These are phyloP conservation scores for Pseudopipra pipra DNA, from an alignment of 2,113 vertebrate genomes.

Conservation along the genomic window DNA sequence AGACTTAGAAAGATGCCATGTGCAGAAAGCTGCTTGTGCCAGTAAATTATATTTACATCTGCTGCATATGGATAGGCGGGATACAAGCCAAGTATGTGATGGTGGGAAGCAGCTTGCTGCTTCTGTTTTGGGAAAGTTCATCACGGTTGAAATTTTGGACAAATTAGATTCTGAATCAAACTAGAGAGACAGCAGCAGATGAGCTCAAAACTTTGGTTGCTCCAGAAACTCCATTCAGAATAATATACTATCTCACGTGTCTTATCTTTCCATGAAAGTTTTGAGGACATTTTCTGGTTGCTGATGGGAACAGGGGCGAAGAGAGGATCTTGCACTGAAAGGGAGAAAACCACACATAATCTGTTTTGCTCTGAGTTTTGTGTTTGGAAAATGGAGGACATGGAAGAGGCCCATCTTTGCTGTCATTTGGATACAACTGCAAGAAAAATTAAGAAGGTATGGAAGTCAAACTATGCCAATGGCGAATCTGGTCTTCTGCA, in stretches of 20 bases:
- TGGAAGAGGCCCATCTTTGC: not conserved
- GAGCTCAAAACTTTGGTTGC: conserved; percentile 69
- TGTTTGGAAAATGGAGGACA: not conserved
- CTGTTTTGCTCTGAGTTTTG: accelerated
- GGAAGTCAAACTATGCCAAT: not conserved
- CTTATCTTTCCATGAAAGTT: not conserved
- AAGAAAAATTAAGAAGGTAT: not conserved
- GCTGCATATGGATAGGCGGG: conserved; percentile 78
- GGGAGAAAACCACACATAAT: not conserved
- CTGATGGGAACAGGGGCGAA: not conserved
- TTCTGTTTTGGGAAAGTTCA: conserved; percentile 81
- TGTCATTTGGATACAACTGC: not conserved
- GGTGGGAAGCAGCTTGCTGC: conserved; percentile 80
- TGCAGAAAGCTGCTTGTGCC: conserved; percentile 70
- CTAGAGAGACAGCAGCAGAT: conserved; percentile 56
- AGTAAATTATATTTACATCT: conserved; percentile 79
- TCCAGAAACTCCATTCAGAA: conserved; percentile 65
- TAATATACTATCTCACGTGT: not conserved
- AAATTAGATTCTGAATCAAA: conserved; percentile 75
- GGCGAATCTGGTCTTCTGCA: not conserved
- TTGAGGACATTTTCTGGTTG: not conserved
- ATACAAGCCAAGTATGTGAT: conserved; percentile 75
- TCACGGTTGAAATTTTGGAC: conserved; percentile 73
- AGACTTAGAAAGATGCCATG: conserved; percentile 74
- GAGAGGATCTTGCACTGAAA: not conserved